Base-by-base conservation (phyloP, 2,888 invertebrate species). In the Zygogramma bicolorata region DNA sequence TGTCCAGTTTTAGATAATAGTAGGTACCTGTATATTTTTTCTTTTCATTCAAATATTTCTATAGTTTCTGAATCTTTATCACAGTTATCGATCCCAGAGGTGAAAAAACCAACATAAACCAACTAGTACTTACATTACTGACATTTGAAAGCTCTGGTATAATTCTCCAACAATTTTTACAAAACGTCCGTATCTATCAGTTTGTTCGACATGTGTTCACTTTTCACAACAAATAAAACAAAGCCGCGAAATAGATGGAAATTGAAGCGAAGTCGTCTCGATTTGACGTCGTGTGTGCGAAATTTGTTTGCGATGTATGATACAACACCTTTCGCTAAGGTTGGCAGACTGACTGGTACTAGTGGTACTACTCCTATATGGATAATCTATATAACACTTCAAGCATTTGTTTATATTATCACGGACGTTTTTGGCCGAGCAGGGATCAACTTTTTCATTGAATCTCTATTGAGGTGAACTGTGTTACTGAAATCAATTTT, bases 301-400 rank as follows among this genome's bases (percentile, higher is more conserved):
- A 67, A 66, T 59, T 68, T 46, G 46, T 53, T 53, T 53, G 25
- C 65, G 66, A 65, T 74, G 60, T 53, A 49, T 62, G 69, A 73
- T 61, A 63, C 62, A 72, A 72, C 74, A 76, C 74, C 76, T 76
- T 74, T 74, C 70, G 73, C 69, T 73, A 62, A 74, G 70, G 70
- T 62, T 73, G 53, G 60, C 68, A 59, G 75, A 68, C 68, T 60
- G 67, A 74, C 74, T 76, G 74, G 67, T 69, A 68, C 65, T 68
- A 74, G 66, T 75, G 70, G 58, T 65, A 65, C 68, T 71, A 71
- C 63, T 68, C 69, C 66, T 66, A 60, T 71, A 72, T 68, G 73
- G 68, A 68, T 74, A 69, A 73, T 71, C 74, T 74, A 65, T 74
- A 74, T 74, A 73, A 68, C 58, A 70, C 70, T 71, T 65, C 62